Evolutionary conservation across 2,113 vertebrate genomes (phyloP), one percentile per base, ranked within the genome.

Genomic region (Panthera leo): DNA sequence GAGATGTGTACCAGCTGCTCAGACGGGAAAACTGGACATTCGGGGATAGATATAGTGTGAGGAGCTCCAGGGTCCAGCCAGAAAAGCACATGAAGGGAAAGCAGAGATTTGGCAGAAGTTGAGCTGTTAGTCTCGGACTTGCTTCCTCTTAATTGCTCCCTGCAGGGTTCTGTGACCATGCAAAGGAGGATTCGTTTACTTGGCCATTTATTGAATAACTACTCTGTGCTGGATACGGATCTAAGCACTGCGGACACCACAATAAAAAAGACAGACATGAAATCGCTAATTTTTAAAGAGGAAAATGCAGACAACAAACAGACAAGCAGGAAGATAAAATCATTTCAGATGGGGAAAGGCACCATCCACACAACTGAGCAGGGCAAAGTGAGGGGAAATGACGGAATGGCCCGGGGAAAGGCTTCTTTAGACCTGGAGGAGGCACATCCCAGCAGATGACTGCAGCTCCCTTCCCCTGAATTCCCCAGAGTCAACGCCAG

Each of bases 391-490:
- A 42, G 45, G 79, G 80, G 19, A 84, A 63, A 13, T 27, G 55
- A 61, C 36, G 16, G 6, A 34, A 25, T 3, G 42, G 27, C 5
- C 9, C 8, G 3, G 5, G 5, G 34, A n/a, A 65, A 15, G 13
- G 2, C 45, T 71, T 71, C 70, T 61, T 63, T 16, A 34, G 75
- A 27, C 75, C 58, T 27, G 29, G 21, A 95, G 42, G 31, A 70
- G 61, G 27, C 13, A 19, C 51, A 4, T 16, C 15, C 27, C 7
- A n/a, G n/a, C 29, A 7, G 5, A 2, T 0, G n/a, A 14, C 31
- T 10, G 31, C 5, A 2, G 11, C n/a, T 55, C 29, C 71, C 73
- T 58, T 85, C 12, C 73, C 53, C 34, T 10, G 7, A 48, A 13
- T 4, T 71, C 39, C 53, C 68, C 53, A 63, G 82, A 86, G 39